Evolutionary conservation across 2,113 vertebrate species (phyloP), one percentile per base, ranked within the genome.

Genomic region (Chrysochloris asiatica): DNA sequence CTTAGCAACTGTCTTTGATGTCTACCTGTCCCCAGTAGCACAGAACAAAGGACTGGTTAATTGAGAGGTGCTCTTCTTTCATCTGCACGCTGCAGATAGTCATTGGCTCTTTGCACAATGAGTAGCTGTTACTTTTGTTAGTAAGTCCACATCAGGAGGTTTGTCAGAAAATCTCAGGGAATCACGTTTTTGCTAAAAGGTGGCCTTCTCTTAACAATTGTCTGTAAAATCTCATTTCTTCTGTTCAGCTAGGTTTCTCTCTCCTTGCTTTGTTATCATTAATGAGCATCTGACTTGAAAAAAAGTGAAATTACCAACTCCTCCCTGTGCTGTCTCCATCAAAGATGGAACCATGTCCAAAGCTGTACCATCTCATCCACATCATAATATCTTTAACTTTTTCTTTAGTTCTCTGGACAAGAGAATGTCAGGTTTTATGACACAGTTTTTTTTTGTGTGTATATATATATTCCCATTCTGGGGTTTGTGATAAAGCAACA

Each of bases 291-390:
- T 77, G 50, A 79, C 76, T 89, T 79, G 33, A 82, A 83, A 72
- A 80, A 92, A 69, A 88, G 45, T 63, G 50, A 81, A 84, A 61
- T 85, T 67, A 89, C 54, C 38, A 48, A 94, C 69, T 71, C 88
- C n/a, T 61, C 30, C 7, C 14, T 4, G 22, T 88, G 56, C 36
- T 84, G 76, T 93, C 88, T 48, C 56, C 75, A 54, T 48, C 28
- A 52, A 83, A 82, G 28, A 38, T 1, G 21, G 48, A 95, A 69
- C 54, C 63, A 89, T 75, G 93, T 90, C 54, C 38, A 87, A 80
- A 79, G 80, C 6, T 76, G 14, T 79, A 61, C 84, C 52, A n/a
- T 52, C 43, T 69, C 21, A 69, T 69, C n/a, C 19, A 50, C 7
- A 14, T 54, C 54, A 63, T 52, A 72, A 79, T 89, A 41, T 61